phyloP scores from a whole-genome alignment of 2,113 vertebrate species.

The Pangasianodon hypophthalmus region DNA sequence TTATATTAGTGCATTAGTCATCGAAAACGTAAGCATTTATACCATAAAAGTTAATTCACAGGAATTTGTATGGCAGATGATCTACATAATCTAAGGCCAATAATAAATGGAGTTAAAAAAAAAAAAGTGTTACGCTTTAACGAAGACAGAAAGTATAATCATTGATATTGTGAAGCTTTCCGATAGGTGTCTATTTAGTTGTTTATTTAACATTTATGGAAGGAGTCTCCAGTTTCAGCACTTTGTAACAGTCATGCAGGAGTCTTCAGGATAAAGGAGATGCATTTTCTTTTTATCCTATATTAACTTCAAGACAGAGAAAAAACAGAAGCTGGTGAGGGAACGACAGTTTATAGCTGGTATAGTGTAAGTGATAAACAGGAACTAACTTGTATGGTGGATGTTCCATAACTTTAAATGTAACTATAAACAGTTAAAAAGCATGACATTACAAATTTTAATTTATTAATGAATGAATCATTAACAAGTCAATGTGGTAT shows the following conservation, averaged over 20 bases:
- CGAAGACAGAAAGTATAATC: too few relatives aligned
- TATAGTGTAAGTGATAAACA: not conserved
- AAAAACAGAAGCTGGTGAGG: too few relatives aligned
- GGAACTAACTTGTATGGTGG: not conserved
- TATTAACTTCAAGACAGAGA: too few relatives aligned
- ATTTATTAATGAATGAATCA: not conserved
- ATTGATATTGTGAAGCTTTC: too few relatives aligned
- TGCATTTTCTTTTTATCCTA: too few relatives aligned
- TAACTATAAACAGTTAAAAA: not conserved
- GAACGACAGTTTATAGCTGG: not conserved
- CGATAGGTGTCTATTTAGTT: not conserved
- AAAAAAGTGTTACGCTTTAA: not conserved
- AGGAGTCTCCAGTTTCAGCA: too few relatives aligned
- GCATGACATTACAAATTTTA: not conserved
- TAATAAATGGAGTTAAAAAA: not conserved
- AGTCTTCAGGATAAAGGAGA: too few relatives aligned
- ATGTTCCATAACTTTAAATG: not conserved
- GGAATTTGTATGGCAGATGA: not conserved
- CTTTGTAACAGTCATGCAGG: too few relatives aligned
- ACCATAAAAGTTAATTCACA: not conserved
- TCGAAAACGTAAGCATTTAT: not conserved
- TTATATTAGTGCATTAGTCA: not conserved
- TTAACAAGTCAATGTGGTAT: not conserved
- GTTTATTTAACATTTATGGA: too few relatives aligned
- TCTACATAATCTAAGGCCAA: not conserved